phyloP scores from a whole-genome alignment of 2,113 vertebrate species.

The Epinephelus moara region DNA sequence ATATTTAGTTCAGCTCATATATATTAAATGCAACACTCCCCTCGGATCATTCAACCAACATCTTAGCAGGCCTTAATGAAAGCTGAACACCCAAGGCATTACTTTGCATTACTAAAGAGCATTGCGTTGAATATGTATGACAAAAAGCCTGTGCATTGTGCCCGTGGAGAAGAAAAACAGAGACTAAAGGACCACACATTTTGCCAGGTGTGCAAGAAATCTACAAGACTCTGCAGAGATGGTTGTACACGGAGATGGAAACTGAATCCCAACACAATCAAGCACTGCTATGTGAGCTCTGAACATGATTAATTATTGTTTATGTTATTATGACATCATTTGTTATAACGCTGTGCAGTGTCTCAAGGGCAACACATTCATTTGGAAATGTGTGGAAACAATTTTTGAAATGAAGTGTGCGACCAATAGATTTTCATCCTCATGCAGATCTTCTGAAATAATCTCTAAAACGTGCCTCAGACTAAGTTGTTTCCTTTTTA shows the following conservation, averaged over 20 bases:
- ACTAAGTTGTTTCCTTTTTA: slow-evolving; percentile 2
- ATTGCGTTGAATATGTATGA: slow-evolving; percentile 25
- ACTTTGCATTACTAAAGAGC: slow-evolving; percentile 25
- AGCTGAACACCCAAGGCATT: slow-evolving; percentile 6
- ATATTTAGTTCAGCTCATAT: neutral
- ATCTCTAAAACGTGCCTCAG: neutral
- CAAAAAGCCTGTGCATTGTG: slow-evolving; percentile 11
- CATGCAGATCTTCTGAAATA: neutral
- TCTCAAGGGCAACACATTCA: slow-evolving; percentile 22
- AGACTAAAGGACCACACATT: slow-evolving; percentile 1
- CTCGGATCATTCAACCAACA: neutral
- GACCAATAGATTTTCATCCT: neutral
- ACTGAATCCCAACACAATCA: slow-evolving; percentile 3
- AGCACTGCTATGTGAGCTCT: neutral
- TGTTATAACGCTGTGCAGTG: neutral
- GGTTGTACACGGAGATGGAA: neutral
- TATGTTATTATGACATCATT: neutral
- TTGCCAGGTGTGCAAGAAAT: slow-evolving; percentile 2
- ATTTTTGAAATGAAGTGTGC: slow-evolving; percentile 4
- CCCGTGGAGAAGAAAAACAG: slow-evolving; percentile 8
- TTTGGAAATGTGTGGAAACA: slow-evolving; percentile 23
- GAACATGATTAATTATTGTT: slow-evolving; percentile 22
- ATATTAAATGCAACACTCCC: slow-evolving; percentile 14
- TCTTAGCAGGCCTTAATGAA: slow-evolving; percentile 16
- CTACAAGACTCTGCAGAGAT: slow-evolving; percentile 16